Percentiles rank a stretch among this genome's conserved stretches.
Conservation (phyloP, 2,888 invertebrate genomes). For the Steromphala cineraria region DNA sequence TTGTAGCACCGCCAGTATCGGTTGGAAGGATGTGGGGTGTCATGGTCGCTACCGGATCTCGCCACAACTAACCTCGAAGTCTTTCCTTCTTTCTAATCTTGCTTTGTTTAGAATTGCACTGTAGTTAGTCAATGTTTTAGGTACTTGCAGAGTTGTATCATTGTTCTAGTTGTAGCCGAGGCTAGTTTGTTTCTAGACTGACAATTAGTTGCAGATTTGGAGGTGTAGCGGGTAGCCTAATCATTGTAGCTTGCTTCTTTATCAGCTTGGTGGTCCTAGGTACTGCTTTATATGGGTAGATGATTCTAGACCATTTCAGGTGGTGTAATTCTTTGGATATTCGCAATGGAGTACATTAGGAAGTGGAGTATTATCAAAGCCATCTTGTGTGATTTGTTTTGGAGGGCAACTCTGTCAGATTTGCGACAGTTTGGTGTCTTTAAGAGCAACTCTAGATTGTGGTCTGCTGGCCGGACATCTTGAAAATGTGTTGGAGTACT, state of each 20-base stretch:
- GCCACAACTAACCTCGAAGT: neutral
- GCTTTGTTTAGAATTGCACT: neutral
- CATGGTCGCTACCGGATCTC: neutral
- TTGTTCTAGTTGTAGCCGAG: neutral
- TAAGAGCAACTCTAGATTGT: no score
- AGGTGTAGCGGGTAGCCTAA: neutral
- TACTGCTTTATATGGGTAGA: neutral
- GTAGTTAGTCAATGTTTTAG: neutral
- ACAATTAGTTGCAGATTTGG: neutral
- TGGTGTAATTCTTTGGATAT: neutral
- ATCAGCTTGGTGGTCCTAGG: neutral
- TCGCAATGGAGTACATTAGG: neutral
- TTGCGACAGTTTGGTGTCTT: no score
- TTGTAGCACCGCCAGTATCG: no score
- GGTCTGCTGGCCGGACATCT: no score
- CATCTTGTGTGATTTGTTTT: no score
- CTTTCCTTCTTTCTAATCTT: neutral
- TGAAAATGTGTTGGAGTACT: no score
- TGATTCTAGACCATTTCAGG: slow-evolving; percentile 4
- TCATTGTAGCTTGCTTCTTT: neutral
- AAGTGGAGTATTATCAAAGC: neutral
- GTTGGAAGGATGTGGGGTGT: neutral
- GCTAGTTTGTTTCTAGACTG: neutral
- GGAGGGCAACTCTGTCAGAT: no score
- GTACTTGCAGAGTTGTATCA: neutral